phyloP scores from a whole-genome alignment of 2,888 invertebrate genomes.

The Gibbula magus region DNA sequence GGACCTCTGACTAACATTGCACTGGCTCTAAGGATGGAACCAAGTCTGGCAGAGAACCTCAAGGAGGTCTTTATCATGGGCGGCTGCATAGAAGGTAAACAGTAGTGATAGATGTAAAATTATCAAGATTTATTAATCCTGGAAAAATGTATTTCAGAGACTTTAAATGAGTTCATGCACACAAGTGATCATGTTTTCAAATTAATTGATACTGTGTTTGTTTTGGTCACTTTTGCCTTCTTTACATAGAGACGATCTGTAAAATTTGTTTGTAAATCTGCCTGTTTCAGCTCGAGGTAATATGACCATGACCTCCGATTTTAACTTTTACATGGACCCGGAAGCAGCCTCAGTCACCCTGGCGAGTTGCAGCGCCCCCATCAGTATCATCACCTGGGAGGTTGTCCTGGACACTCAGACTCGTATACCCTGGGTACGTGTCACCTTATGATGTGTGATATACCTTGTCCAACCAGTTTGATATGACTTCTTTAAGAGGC shows the following conservation, averaged over 20 bases:
- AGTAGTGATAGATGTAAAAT: no score
- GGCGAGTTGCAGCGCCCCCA: conserved; percentile 78
- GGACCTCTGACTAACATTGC: conserved; percentile 77
- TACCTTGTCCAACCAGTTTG: no score
- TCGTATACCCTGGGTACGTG: not conserved
- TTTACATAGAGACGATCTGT: no score
- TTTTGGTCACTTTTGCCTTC: no score
- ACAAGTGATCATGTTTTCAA: no score
- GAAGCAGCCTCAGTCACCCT: conserved; percentile 85
- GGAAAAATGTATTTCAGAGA: no score
- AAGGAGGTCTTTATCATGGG: conserved; percentile 68
- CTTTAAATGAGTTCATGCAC: no score
- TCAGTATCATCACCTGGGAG: conserved; percentile 84
- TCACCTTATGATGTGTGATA: no score
- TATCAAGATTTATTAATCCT: no score
- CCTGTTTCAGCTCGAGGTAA: conserved; percentile 67
- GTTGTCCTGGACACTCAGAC: conserved; percentile 60
- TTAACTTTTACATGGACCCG: conserved; percentile 85
- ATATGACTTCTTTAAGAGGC: no score
- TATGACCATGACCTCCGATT: conserved; percentile 80
- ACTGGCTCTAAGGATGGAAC: conserved; percentile 74
- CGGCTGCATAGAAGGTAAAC: conserved; percentile 69
- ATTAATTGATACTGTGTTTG: no score
- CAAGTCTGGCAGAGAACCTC: conserved; percentile 67
- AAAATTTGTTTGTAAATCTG: no score